These are phyloP conservation scores for Halichoerus grypus DNA, from an alignment of 2,113 vertebrate genomes.

Conservation along the genomic window DNA sequence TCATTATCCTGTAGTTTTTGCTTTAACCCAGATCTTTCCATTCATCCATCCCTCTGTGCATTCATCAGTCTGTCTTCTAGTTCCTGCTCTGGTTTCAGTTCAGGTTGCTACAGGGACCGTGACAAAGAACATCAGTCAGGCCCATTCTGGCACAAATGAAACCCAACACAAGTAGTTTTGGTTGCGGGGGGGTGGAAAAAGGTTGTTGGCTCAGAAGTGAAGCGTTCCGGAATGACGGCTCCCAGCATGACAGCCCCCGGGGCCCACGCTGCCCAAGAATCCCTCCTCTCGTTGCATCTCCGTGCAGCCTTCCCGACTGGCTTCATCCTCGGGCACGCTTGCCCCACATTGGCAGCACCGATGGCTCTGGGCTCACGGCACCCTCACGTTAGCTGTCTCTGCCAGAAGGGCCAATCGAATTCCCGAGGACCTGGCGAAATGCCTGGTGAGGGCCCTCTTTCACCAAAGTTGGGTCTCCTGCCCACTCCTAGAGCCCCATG, in stretches of 20 bases:
- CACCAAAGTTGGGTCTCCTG: neutral
- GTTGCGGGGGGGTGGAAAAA: neutral
- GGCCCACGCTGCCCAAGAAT: rapidly evolving
- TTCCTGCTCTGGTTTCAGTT: neutral
- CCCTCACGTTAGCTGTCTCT: neutral
- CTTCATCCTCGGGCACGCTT: rapidly evolving
- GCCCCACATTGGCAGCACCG: rapidly evolving
- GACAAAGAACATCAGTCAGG: neutral
- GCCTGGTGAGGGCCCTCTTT: neutral
- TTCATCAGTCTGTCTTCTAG: neutral
- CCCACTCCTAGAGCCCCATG: neutral
- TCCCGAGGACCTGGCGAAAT: neutral
- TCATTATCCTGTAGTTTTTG: neutral
- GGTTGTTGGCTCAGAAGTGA: neutral
- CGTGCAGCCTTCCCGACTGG: rapidly evolving
- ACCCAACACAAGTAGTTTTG: neutral
- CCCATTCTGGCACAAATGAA: neutral
- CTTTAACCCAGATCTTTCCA: neutral
- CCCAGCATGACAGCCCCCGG: neutral
- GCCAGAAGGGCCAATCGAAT: neutral
- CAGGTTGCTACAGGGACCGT: neutral
- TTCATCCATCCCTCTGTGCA: neutral
- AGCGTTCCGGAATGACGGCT: neutral
- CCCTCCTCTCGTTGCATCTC: neutral
- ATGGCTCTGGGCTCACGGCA: neutral